Evolutionary conservation across 2,888 invertebrate genomes (phyloP).

Genomic region (Zootermopsis nevadensis): DNA sequence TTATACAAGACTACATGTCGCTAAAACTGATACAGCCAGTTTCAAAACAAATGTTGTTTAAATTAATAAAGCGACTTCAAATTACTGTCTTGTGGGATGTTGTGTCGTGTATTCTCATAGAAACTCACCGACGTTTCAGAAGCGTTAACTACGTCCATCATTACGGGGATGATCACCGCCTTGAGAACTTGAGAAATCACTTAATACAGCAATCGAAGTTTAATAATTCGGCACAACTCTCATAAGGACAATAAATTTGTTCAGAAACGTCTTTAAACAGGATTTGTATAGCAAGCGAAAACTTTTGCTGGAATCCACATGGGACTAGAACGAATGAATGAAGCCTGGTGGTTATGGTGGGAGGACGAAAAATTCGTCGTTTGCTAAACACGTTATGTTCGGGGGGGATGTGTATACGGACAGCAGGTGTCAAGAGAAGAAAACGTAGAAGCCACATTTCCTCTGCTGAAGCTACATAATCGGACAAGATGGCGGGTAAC

Average conservation of each 20-base stretch:
- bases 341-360: neutral
- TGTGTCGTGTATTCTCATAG: too few species aligned
- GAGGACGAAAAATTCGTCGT: neutral
- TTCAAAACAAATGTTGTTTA: too few species aligned
- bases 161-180: too few species aligned
- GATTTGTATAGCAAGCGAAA: neutral
- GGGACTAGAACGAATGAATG: conserved; percentile 1
- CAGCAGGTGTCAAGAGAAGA: neutral
- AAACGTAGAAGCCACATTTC: neutral
- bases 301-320: neutral
- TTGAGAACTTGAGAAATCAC: too few species aligned
- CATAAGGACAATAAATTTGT: neutral
- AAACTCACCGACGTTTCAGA: too few species aligned
- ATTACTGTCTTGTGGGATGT: too few species aligned
- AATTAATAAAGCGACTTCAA: too few species aligned
- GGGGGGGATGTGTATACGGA: neutral
- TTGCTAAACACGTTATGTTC: neutral
- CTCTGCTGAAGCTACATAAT: neutral
- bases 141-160: too few species aligned
- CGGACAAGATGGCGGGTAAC: neutral
- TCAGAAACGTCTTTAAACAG: neutral
- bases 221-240: neutral
- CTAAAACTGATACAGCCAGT: too few species aligned
- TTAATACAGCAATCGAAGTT: too few species aligned
- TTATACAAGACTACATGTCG: too few species aligned